Evolutionary conservation across 2,888 invertebrate species (phyloP).

Genomic region (Flexamia atlantica): DNA sequence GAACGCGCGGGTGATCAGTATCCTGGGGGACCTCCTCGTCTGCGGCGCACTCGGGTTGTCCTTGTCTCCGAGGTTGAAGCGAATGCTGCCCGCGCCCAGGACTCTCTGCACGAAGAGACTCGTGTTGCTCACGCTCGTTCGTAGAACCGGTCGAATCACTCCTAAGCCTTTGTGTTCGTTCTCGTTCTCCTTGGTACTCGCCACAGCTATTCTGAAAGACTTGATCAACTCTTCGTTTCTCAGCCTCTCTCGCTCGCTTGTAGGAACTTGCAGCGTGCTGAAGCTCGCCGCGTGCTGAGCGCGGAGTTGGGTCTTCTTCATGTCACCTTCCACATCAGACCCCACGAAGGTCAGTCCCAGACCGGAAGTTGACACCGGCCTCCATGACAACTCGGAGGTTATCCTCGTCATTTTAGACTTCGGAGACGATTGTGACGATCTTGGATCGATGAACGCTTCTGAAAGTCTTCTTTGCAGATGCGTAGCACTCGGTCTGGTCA

Average conservation of each 20-base stretch:
- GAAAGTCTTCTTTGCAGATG: slow-evolving; percentile 77
- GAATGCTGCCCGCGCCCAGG: slow-evolving; percentile 76
- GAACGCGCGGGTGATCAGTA: slow-evolving; percentile 85
- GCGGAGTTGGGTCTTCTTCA: slow-evolving; percentile 73
- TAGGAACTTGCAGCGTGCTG: slow-evolving; percentile 82
- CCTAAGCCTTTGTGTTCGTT: slow-evolving; percentile 71
- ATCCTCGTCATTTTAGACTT: slow-evolving; percentile 75
- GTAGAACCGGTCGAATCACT: slow-evolving; percentile 71
- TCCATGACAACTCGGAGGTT: slow-evolving; percentile 77
- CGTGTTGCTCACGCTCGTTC: slow-evolving; percentile 78
- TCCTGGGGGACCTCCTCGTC: slow-evolving; percentile 79
- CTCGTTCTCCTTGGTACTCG: slow-evolving; percentile 72
- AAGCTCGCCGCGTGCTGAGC: slow-evolving; percentile 81
- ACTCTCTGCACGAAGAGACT: slow-evolving; percentile 81
- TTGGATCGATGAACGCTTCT: slow-evolving; percentile 78
- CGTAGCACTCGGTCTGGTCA: slow-evolving; percentile 65
- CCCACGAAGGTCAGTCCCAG: slow-evolving; percentile 70
- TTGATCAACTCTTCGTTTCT: slow-evolving; percentile 63
- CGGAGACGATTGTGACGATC: slow-evolving; percentile 66
- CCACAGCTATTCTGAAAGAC: slow-evolving; percentile 70
- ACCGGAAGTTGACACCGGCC: slow-evolving; percentile 74
- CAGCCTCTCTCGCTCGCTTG: slow-evolving; percentile 72
- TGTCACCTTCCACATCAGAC: slow-evolving; percentile 71
- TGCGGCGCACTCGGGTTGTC: slow-evolving; percentile 71
- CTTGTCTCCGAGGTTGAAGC: slow-evolving; percentile 59